These are phyloP conservation scores for Yasuhikotakia modesta DNA, from an alignment of 2,797 vertebrate genomes.

Conservation along the genomic window DNA sequence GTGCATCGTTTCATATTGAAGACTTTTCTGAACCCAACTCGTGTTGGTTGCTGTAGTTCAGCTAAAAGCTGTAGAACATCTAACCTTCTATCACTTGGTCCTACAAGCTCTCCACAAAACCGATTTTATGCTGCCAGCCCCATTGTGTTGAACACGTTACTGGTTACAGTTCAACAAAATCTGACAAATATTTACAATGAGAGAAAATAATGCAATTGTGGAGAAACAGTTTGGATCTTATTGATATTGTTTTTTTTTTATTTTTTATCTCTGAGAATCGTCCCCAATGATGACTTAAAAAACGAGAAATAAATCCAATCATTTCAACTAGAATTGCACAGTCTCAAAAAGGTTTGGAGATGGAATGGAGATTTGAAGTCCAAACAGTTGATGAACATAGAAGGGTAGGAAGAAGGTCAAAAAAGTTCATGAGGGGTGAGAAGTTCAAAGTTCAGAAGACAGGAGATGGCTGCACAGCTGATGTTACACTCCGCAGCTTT, in stretches of 20 bases:
- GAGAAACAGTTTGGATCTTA: conserved; percentile 77
- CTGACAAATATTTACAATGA: conserved; percentile 88
- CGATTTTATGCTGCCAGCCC: conserved; percentile 81
- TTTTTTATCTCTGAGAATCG: conserved; percentile 77
- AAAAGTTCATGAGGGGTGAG: conserved; percentile 86
- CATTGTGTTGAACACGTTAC: conserved; percentile 78
- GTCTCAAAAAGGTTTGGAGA: conserved; percentile 82
- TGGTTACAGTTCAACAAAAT: conserved; percentile 81
- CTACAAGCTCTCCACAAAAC: conserved; percentile 68
- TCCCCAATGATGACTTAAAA: conserved; percentile 79
- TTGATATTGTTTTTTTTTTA: conserved; percentile 68
- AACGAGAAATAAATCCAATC: conserved; percentile 75
- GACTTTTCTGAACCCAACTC: not conserved
- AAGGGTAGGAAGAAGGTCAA: conserved; percentile 83
- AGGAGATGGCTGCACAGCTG: conserved; percentile 82
- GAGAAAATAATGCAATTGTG: conserved; percentile 80
- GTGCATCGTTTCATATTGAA: not conserved
- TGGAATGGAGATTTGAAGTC: conserved; percentile 87
- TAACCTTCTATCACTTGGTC: conserved; percentile 49
- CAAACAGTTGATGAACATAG: conserved; percentile 87
- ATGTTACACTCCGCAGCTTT: conserved; percentile 75
- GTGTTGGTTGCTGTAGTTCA: not conserved
- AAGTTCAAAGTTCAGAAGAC: conserved; percentile 84
- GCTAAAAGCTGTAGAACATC: not conserved
- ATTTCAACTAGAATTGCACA: conserved; percentile 86